Conservation (phyloP, 2,797 vertebrate genomes). For the Nothura maculosa region DNA sequence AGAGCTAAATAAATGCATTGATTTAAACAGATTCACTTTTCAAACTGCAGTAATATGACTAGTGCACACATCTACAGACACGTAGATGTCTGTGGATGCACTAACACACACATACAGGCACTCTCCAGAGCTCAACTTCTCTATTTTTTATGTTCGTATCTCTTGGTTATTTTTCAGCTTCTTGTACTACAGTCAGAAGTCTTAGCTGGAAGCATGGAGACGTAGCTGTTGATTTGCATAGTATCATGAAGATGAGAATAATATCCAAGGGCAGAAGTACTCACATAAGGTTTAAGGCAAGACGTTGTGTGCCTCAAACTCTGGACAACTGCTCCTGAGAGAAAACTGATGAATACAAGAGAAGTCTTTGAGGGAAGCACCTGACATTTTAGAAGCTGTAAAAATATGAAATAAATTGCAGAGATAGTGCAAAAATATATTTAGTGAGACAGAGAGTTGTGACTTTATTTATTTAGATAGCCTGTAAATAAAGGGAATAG, state of each 20-base stretch:
- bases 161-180: constrained; percentile 1
- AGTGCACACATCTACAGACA: background rate
- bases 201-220: constrained; percentile 40
- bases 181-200: background rate
- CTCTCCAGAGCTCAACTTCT: background rate
- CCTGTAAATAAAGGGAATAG: background rate
- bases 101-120: background rate
- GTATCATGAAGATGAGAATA: constrained; percentile 2
- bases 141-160: background rate
- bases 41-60: constrained; percentile 5
- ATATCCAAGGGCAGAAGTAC: constrained; percentile 33
- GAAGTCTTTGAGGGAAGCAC: background rate
- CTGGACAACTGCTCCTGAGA: constrained; percentile 46
- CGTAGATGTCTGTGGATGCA: background rate
- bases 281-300: constrained; percentile 25
- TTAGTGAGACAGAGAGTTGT: background rate
- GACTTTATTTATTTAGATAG: constrained; percentile 13
- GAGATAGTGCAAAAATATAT: background rate
- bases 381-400: constrained; percentile 36
- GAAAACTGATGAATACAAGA: constrained; percentile 25
- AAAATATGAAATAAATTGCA: constrained; percentile 36
- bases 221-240: constrained; percentile 43
- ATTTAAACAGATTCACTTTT: constrained; percentile 73
- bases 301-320: background rate
- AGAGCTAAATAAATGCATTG: constrained; percentile 76